These are phyloP conservation scores for Dromaius novaehollandiae DNA, from an alignment of 2,113 vertebrate species.

Conservation along the genomic window DNA sequence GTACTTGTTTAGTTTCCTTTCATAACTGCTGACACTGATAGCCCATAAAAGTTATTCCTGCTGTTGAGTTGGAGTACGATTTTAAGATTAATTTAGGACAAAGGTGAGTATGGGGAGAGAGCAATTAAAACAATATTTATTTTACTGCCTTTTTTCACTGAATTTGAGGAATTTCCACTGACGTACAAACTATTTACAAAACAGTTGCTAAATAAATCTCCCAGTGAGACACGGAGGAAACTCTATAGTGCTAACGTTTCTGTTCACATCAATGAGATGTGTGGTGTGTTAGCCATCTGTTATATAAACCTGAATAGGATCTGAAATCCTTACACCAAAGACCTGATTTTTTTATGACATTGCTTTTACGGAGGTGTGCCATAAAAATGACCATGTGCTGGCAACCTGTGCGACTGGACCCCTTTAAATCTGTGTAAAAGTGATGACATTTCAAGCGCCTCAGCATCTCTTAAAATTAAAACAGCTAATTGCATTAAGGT, in stretches of 20 bases:
- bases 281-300: conserved; percentile 74
- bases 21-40: background rate
- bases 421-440: conserved; percentile 57
- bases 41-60: background rate
- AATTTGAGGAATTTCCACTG: conserved; percentile 3
- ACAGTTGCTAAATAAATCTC: conserved; percentile 59
- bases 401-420: conserved; percentile 66
- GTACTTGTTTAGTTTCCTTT: background rate
- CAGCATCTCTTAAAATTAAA: conserved; percentile 63
- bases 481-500: conserved; percentile 68
- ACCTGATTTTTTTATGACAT: conserved; percentile 67
- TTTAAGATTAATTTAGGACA: conserved; percentile 8
- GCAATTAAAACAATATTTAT: background rate
- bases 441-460: conserved; percentile 73
- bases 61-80: background rate
- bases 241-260: conserved; percentile 63
- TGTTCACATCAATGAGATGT: conserved; percentile 66
- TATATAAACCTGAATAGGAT: conserved; percentile 62
- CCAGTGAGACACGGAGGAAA: conserved; percentile 69
- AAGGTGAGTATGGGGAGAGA: background rate
- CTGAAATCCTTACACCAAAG: conserved; percentile 60
- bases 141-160: background rate
- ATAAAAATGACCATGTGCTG: conserved; percentile 75
- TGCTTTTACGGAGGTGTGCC: conserved; percentile 73
- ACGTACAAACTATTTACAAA: conserved; percentile 28